phyloP scores from a whole-genome alignment of 2,797 vertebrate species.

The Clarias laeviceps region DNA sequence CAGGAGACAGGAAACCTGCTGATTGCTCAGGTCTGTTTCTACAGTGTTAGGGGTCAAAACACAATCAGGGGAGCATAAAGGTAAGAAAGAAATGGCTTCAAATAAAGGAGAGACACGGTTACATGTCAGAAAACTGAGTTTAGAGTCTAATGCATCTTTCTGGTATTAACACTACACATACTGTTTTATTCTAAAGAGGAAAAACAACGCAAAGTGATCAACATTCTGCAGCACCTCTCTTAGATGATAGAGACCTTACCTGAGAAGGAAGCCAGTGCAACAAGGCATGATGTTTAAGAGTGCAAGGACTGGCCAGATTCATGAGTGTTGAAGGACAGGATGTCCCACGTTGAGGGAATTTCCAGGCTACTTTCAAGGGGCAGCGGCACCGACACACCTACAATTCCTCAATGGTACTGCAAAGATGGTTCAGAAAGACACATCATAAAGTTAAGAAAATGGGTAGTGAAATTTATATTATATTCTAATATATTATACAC shows the following conservation, averaged over 20 bases:
- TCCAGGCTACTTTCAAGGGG: slow-evolving; percentile 6
- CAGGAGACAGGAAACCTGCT: slow-evolving; percentile 67
- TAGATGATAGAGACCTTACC: slow-evolving; percentile 34
- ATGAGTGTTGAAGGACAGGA: slow-evolving; percentile 37
- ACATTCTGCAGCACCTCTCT: neutral
- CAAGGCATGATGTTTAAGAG: slow-evolving; percentile 47
- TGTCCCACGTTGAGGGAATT: neutral
- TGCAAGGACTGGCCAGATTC: slow-evolving; percentile 17
- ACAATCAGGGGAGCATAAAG: slow-evolving; percentile 6
- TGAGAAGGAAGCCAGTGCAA: slow-evolving; percentile 44
- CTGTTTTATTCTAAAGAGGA: neutral
- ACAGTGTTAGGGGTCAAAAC: slow-evolving; percentile 70
- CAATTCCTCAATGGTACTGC: slow-evolving; percentile 15
- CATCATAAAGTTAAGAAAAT: neutral
- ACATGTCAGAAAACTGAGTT: neutral
- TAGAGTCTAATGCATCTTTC: neutral
- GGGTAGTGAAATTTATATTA: too few relatives aligned
- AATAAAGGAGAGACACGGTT: neutral
- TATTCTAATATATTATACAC: neutral
- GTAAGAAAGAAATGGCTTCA: slow-evolving; percentile 14
- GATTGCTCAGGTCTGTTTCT: slow-evolving; percentile 65
- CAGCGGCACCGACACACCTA: neutral
- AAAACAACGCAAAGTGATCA: neutral
- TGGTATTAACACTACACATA: neutral
- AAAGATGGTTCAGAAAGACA: neutral